phyloP scores from a whole-genome alignment of 2,888 invertebrate species.

The Xylota sylvarum region DNA sequence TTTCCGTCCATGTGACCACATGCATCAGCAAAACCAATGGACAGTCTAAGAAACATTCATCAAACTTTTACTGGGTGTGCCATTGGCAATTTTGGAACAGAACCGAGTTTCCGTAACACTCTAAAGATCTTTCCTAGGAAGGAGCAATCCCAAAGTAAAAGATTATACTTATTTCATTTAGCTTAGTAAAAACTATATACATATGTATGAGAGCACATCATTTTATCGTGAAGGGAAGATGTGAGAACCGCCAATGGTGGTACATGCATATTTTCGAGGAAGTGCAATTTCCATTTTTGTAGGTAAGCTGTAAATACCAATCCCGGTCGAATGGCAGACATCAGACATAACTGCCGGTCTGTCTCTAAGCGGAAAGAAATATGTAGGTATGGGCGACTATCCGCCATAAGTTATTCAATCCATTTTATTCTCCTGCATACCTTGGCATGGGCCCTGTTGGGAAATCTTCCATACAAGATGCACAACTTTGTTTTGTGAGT shows the following conservation, averaged over 20 bases:
- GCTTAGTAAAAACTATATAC: constrained; percentile 2
- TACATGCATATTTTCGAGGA: background rate
- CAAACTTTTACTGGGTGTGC: constrained; percentile 31
- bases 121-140: background rate
- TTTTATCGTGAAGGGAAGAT: background rate
- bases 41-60: constrained; percentile 16
- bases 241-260: background rate
- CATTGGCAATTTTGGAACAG: constrained; percentile 33
- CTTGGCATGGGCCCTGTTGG: constrained; percentile 43
- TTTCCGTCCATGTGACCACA: background rate
- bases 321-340: constrained; percentile 17
- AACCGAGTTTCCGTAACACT: constrained; percentile 4
- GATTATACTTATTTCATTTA: constrained; percentile 48
- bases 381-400: constrained; percentile 26
- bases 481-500: constrained; percentile 66
- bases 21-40: background rate
- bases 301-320: constrained; percentile 45
- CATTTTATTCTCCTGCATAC: constrained; percentile 43
- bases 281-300: constrained; percentile 39
- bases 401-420: constrained; percentile 64
- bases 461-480: constrained; percentile 69
- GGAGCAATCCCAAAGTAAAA: constrained; percentile 2
- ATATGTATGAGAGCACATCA: background rate
- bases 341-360: constrained; percentile 25
- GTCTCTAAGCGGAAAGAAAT: constrained; percentile 25